These are phyloP conservation scores for Galeopsomyia nigrocyanea DNA, from an alignment of 2,888 invertebrate species.

Conservation along the genomic window DNA sequence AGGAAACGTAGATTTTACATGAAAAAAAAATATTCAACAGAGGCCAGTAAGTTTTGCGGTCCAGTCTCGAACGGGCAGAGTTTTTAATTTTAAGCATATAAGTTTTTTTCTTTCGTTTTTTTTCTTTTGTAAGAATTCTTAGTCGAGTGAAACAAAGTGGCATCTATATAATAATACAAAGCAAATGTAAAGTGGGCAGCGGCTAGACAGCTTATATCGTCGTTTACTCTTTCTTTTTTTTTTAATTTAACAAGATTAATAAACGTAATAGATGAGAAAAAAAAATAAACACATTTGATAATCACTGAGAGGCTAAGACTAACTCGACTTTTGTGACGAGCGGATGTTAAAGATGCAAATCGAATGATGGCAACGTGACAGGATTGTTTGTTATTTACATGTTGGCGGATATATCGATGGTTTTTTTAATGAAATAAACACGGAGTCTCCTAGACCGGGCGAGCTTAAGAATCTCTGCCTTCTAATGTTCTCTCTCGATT, in stretches of 20 bases:
- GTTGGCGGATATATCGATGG: constrained; percentile 21
- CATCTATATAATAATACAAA: constrained; percentile 46
- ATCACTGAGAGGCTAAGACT: constrained; percentile 70
- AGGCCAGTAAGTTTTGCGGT: constrained; percentile 43
- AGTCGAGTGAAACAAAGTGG: constrained; percentile 36
- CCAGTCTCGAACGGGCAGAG: constrained; percentile 31
- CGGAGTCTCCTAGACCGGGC: constrained; percentile 11
- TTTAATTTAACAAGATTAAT: constrained; percentile 28
- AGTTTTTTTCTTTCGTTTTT: constrained; percentile 25
- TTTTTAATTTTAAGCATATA: constrained; percentile 44
- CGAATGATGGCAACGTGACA: constrained; percentile 22
- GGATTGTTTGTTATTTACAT: constrained; percentile 3
- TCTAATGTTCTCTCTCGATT: constrained; percentile 4
- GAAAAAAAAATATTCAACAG: constrained; percentile 15
- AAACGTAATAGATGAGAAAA: constrained; percentile 53
- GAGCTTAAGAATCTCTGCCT: constrained; percentile 32
- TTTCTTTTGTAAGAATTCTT: constrained; percentile 29
- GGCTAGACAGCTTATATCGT: constrained; percentile 64
- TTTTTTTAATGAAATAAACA: constrained; percentile 12
- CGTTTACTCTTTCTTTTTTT: constrained; percentile 49
- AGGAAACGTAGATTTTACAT: neutral
- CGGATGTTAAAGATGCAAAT: constrained; percentile 36
- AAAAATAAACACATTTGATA: constrained; percentile 66
- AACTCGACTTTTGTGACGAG: constrained; percentile 56
- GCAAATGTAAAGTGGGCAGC: constrained; percentile 57